phyloP scores from a whole-genome alignment of 2,797 vertebrate genomes.

The Gadopsis marmoratus region DNA sequence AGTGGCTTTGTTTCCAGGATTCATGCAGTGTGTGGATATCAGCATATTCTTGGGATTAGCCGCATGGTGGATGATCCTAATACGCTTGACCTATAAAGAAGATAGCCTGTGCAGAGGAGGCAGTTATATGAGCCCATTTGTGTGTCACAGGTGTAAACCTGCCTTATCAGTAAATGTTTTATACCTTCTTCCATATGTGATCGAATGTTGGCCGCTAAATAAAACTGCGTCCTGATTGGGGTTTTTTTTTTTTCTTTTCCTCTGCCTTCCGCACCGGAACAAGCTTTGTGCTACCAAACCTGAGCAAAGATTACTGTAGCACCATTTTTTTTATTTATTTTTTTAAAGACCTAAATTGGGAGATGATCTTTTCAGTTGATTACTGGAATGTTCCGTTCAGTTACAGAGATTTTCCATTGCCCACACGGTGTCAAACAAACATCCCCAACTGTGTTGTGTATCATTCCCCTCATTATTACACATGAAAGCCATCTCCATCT shows the following conservation, averaged over 20 bases:
- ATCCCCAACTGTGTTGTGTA: slow-evolving; percentile 56
- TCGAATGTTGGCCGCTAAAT: neutral
- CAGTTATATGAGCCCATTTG: slow-evolving; percentile 52
- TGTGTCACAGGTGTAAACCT: slow-evolving; percentile 63
- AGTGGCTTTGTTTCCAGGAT: slow-evolving; percentile 69
- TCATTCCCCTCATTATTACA: slow-evolving; percentile 46
- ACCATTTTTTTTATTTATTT: too few species aligned
- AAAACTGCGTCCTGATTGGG: slow-evolving; percentile 8
- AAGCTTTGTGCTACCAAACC: neutral
- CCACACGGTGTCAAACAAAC: slow-evolving; percentile 73
- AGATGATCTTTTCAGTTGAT: slow-evolving; percentile 43
- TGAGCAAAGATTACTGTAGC: neutral
- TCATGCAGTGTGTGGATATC: slow-evolving; percentile 61
- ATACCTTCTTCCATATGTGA: slow-evolving; percentile 38
- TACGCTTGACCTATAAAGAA: slow-evolving; percentile 74
- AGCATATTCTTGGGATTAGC: slow-evolving; percentile 73
- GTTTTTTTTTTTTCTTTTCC: neutral
- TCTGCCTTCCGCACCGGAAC: neutral
- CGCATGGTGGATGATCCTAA: slow-evolving; percentile 69
- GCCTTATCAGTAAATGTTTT: slow-evolving; percentile 47
- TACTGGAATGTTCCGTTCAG: slow-evolving; percentile 65
- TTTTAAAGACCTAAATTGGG: slow-evolving; percentile 10
- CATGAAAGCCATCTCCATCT: slow-evolving; percentile 34
- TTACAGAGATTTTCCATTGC: slow-evolving; percentile 75
- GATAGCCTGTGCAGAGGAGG: slow-evolving; percentile 48